Base-by-base conservation (phyloP, 2,888 invertebrate species). In the Pyrrhia umbra region DNA sequence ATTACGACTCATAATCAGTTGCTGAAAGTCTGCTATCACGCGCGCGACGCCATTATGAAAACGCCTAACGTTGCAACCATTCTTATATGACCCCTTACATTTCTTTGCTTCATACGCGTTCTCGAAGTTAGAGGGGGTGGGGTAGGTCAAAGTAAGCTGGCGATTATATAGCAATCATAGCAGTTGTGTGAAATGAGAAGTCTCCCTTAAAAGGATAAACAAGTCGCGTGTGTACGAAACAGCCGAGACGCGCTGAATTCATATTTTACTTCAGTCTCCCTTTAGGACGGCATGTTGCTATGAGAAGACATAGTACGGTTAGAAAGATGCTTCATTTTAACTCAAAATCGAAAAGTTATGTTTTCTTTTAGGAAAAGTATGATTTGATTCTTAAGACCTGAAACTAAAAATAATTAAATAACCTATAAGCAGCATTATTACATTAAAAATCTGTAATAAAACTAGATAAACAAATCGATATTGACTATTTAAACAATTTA, bases 151-250 rank as follows among this genome's bases (percentile, higher is more conserved):
- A 68, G 79, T 81, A 83, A 50, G 67, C 57, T 88, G 90, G 89
- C 85, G 86, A 91, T 91, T 91, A 89, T 88, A 88, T 87, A 90
- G 90, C 92, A 93, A 94, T 94, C 92, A 94, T 92, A 90, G 92
- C 94, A 92, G 92, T 92, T 91, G 92, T 90, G 87, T 92, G 90
- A 90, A 93, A 93, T 93, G 93, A 92, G 92, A 90, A 90, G 85
- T 89, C 91, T 90, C 91, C 93, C 94, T 93, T 91, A 90, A 90
- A 92, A 92, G 91, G 91, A 94, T 94, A 94, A 94, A 94, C 94
- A 94, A 94, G 93, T 92, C 92, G 90, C 95, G 95, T 92, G 93
- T 95, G 95, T 90, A 88, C 86, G 88, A 81, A 94, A 95, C 89
- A 92, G 89, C 93, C 90, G 81, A 88, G 89, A 90, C 90, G 87